phyloP scores from a whole-genome alignment of 30 jellyfish, hydroid and myxozoan genomes.

The Cassiopea xamachana region DNA sequence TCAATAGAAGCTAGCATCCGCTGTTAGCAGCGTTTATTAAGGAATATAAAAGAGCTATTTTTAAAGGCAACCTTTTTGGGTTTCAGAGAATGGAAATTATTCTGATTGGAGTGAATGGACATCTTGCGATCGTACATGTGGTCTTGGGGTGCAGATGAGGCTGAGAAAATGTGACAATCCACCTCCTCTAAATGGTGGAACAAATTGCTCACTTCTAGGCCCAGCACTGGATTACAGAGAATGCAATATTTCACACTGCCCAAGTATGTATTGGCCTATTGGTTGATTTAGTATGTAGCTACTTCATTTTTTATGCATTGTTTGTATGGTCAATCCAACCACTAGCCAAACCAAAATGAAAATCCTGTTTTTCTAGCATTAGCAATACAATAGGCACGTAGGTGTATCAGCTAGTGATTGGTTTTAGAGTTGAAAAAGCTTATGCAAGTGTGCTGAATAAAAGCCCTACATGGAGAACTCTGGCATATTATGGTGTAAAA shows the following conservation, averaged over 20 bases:
- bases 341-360: no score
- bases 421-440: no score
- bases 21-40: no score
- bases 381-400: no score
- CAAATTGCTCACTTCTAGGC: slow-evolving; percentile 82
- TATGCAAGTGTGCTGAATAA: no score
- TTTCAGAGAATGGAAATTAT: slow-evolving; percentile 81
- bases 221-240: slow-evolving; percentile 62
- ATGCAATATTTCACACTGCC: slow-evolving; percentile 86
- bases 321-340: no score
- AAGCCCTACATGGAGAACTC: no score
- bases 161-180: slow-evolving; percentile 91
- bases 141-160: slow-evolving; percentile 71
- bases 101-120: slow-evolving; percentile 97
- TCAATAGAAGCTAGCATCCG: no score
- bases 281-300: slow-evolving; percentile 68
- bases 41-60: not conserved
- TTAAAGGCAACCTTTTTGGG: not conserved
- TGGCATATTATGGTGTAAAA: no score
- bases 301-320: no score
- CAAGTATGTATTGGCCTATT: slow-evolving; percentile 71
- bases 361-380: no score
- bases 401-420: no score
- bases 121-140: slow-evolving; percentile 92
- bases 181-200: slow-evolving; percentile 87